Evolutionary conservation across 2,797 vertebrate genomes (phyloP).

Genomic region (Okamejei kenojei): DNA sequence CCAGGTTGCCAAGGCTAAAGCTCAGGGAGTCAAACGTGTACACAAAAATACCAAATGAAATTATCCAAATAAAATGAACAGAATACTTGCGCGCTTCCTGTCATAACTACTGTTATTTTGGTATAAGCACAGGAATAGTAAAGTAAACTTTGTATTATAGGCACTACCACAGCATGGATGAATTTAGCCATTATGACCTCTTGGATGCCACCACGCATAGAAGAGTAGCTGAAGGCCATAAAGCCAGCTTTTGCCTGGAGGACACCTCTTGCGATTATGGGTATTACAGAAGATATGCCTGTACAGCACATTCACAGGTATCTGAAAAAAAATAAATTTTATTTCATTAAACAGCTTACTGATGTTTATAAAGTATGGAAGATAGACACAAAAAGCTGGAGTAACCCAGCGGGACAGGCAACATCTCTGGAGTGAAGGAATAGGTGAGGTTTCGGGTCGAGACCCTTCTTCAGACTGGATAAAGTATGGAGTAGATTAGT

Average conservation of each 20-base stretch:
- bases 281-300: conserved; percentile 85
- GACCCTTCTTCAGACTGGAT: no score
- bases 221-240: conserved; percentile 92
- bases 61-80: background rate
- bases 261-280: conserved; percentile 96
- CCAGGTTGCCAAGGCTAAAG: background rate
- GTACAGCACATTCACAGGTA: conserved; percentile 91
- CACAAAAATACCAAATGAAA: background rate
- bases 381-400: no score
- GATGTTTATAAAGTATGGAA: background rate
- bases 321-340: conserved; percentile 3
- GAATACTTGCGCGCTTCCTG: background rate
- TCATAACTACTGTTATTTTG: background rate
- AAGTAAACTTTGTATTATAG: conserved; percentile 54
- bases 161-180: conserved; percentile 97
- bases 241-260: conserved; percentile 96
- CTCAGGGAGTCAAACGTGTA: background rate
- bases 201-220: conserved; percentile 74
- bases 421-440: no score
- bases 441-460: no score
- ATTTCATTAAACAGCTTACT: background rate
- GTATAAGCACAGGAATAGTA: background rate
- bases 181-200: conserved; percentile 96
- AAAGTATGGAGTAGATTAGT: background rate
- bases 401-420: no score